A percentile compares a stretch with the other conserved stretches of the same genome.
phyloP scores from a whole-genome alignment of 2,888 invertebrate species.

The Drosophila putrida region DNA sequence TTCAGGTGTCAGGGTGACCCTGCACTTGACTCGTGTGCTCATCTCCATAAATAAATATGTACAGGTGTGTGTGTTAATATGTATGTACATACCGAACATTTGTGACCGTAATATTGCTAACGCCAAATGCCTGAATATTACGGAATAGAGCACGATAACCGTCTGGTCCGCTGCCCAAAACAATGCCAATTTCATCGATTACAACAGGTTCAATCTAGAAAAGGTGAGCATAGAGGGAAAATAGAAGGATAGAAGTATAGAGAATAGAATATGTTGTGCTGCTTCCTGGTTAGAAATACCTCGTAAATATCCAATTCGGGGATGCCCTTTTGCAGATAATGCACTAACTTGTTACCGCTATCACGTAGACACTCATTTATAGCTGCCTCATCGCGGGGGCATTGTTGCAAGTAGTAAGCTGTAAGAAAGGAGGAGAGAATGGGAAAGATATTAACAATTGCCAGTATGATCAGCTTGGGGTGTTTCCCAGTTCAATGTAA shows the following conservation, averaged over 20 bases:
- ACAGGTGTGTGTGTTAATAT: background rate
- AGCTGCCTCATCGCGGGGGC: slow-evolving; percentile 89
- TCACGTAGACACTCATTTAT: slow-evolving; percentile 91
- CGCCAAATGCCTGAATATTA: slow-evolving; percentile 92
- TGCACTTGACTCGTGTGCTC: background rate
- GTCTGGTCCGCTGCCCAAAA: slow-evolving; percentile 92
- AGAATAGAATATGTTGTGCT: background rate
- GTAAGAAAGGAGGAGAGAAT: slow-evolving; percentile 38
- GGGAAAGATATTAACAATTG: background rate
- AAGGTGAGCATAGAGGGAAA: background rate
- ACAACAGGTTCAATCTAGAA: slow-evolving; percentile 91
- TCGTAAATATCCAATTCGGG: slow-evolving; percentile 90
- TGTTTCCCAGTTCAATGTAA: slow-evolving; percentile 49
- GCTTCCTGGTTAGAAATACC: slow-evolving; percentile 82
- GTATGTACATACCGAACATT: slow-evolving; percentile 89
- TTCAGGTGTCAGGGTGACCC: slow-evolving; percentile 5
- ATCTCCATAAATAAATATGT: background rate
- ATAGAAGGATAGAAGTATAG: background rate
- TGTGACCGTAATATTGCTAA: slow-evolving; percentile 92
- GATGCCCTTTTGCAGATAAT: slow-evolving; percentile 90
- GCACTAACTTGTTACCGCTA: slow-evolving; percentile 91
- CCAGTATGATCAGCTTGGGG: slow-evolving; percentile 6
- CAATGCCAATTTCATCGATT: slow-evolving; percentile 93
- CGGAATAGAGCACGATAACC: slow-evolving; percentile 93
- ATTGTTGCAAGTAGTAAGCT: slow-evolving; percentile 91